Base-by-base conservation (phyloP, 2,113 vertebrate genomes). In the Patagioenas fasciata region DNA sequence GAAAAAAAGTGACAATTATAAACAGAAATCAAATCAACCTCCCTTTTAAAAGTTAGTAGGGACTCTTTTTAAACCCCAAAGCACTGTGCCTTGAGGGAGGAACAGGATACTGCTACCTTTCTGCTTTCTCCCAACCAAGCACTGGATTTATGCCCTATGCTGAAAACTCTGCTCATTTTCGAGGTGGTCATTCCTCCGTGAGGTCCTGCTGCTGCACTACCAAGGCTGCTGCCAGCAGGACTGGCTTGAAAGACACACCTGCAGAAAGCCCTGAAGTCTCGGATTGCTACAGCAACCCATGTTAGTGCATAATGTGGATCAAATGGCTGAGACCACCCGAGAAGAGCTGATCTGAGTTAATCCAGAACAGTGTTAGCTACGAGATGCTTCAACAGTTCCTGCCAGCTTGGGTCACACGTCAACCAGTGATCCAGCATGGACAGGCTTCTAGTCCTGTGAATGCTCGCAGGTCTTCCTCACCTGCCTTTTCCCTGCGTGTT, bases 71-170 rank as follows among this genome's bases (percentile, higher is more conserved):
- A 77, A 79, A 56, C 2, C 8, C 3, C 13, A 38, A 53, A 71
- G 5, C 5, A 8, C 10, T 40, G 15, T 16, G 16, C 19, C 24
- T 50, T 17, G 1, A 6, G 1, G 10, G 11, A 0, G 2, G 4
- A 24, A 67, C 6, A 23, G 21, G 21, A 28, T 11, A 23, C 5
- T 25, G 15, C 7, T 25, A 34, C 15, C 15, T 61, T 56, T 53
- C 26, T 73, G 11, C 18, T 32, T 66, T 70, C 57, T 84, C 11
- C 31, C 31, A 72, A 2, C 3, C 6, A 66, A 78, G 19, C 12
- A 20, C 25, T 53, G 13, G 34, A 18, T 73, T 53, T 69, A 32
- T 0, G 0, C 28, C 16, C 5, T 11, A 3, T 36, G 29, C 26
- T 84, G 67, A 80, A 80, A 73, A 57, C 4, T 34, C 40, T 38